A percentile compares a stretch with the other conserved stretches of the same genome.
Evolutionary conservation across 2,888 invertebrate genomes (phyloP).

Genomic region (Calliopum simillimum): DNA sequence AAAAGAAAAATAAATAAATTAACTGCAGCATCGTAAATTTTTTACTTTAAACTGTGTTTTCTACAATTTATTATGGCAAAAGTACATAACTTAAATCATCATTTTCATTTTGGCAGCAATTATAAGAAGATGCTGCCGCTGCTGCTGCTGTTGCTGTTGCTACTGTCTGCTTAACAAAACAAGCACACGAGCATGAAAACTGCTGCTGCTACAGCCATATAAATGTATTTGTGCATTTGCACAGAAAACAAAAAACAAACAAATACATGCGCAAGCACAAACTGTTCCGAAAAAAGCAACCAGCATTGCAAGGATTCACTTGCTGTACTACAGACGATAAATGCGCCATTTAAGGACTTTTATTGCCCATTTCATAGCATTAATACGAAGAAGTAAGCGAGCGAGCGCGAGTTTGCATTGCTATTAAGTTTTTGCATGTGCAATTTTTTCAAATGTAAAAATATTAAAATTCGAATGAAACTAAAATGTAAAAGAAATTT

Average conservation of each 20-base stretch:
- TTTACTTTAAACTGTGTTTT: too few relatives aligned
- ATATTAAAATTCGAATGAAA: not conserved
- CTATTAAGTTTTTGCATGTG: conserved; percentile 22
- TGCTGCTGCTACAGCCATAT: too few relatives aligned
- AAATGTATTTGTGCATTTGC: too few relatives aligned
- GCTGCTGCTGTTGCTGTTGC: not conserved
- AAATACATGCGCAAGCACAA: not conserved
- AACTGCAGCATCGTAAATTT: too few relatives aligned
- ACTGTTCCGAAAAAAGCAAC: not conserved
- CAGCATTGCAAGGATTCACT: not conserved
- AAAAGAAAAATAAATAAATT: too few relatives aligned
- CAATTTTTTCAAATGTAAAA: conserved; percentile 6
- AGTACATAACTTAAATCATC: conserved; percentile 19
- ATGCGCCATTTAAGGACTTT: conserved; percentile 25
- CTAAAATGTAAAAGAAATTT: not conserved
- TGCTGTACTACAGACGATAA: not conserved
- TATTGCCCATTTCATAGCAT: conserved; percentile 21
- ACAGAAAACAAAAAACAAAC: conserved; percentile 1
- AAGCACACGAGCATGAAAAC: not conserved
- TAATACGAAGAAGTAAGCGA: conserved; percentile 4
- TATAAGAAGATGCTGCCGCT: conserved; percentile 16
- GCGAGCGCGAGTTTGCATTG: not conserved
- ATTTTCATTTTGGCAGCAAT: conserved; percentile 20
- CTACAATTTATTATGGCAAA: conserved; percentile 14
- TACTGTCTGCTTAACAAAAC: not conserved